Conservation (phyloP, 1,140 invertebrate genomes). For the Nephila pilipes region DNA sequence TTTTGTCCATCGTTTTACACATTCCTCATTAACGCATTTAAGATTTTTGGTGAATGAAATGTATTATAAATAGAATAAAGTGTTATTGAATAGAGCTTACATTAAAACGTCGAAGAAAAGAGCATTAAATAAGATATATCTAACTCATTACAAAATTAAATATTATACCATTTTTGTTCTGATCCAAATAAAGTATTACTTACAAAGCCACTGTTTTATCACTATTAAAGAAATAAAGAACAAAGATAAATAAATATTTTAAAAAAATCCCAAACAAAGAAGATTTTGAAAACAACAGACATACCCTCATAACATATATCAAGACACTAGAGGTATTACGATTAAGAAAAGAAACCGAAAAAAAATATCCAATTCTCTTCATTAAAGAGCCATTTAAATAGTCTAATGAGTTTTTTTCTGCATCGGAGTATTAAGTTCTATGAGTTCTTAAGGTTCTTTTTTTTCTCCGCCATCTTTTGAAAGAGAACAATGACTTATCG, state of each 20-base stretch:
- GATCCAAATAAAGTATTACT: no score
- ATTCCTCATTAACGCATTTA: no score
- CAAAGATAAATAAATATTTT: background rate
- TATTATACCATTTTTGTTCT: no score
- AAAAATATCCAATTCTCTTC: background rate
- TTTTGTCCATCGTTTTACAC: no score
- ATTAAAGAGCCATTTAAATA: slow-evolving; percentile 22
- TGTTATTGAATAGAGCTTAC: no score
- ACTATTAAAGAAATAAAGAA: background rate
- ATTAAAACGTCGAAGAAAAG: no score
- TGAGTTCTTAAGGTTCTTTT: background rate
- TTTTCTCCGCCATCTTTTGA: background rate
- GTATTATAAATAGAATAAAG: no score
- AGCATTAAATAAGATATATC: no score
- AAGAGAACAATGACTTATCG: slow-evolving; percentile 32
- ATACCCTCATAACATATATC: slow-evolving; percentile 11
- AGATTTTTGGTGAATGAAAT: no score
- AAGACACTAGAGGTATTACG: background rate
- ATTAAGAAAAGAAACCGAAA: background rate
- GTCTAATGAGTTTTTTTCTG: background rate
- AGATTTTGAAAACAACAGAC: background rate
- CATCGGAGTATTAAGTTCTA: background rate
- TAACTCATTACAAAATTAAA: no score
- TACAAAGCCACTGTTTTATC: background rate
- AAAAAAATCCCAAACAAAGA: background rate